These are phyloP conservation scores for Apocrypta bakeri DNA, from an alignment of 1,140 invertebrate species.

Conservation along the genomic window DNA sequence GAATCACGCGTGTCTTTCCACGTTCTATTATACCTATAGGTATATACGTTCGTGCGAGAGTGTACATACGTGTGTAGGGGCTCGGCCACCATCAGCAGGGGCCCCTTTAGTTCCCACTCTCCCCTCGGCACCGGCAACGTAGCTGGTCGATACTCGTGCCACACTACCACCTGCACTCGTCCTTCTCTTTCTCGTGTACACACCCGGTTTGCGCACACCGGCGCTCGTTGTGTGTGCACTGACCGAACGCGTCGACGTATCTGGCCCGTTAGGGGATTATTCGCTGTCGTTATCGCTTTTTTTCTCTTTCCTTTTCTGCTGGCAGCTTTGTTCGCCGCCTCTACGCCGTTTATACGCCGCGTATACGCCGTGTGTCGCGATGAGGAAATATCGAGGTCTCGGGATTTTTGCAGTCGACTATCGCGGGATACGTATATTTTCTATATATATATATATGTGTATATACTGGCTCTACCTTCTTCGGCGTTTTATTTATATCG, in stretches of 20 bases:
- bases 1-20: conserved; percentile 16
- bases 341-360: too few relatives aligned
- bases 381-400: conserved; percentile 16
- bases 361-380: too few relatives aligned
- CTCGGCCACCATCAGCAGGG: conserved; percentile 8
- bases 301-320: neutral
- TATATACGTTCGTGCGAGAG: neutral
- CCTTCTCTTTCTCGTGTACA: neutral
- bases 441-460: too few relatives aligned
- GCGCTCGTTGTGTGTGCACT: conserved; percentile 11
- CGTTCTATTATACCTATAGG: neutral
- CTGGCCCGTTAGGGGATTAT: conserved; percentile 10
- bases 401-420: neutral
- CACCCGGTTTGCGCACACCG: neutral
- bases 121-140: conserved; percentile 46
- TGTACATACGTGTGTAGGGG: conserved; percentile 49
- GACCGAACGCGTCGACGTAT: conserved; percentile 13
- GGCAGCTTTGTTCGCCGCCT: neutral
- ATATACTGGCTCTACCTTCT: too few relatives aligned
- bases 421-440: too few relatives aligned
- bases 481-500: too few relatives aligned
- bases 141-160: conserved; percentile 61
- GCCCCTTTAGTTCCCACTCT: neutral
- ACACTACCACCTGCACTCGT: conserved; percentile 3
- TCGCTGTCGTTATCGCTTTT: neutral